phyloP scores from a whole-genome alignment of 2,113 vertebrate species.

The Poeciliopsis turrubarensis region DNA sequence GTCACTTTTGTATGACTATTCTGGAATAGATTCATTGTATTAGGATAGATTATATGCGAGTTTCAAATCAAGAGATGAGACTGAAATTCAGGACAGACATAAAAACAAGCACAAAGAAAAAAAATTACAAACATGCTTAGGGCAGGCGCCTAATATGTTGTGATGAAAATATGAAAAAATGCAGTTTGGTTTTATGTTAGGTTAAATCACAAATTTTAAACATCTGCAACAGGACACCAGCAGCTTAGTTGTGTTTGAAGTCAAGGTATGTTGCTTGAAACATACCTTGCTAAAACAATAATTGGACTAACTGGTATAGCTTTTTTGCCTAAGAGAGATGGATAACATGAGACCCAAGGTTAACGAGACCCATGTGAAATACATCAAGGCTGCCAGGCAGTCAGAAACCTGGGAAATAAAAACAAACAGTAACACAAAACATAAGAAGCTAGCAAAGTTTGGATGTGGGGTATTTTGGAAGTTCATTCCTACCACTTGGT shows the following conservation, averaged over 20 bases:
- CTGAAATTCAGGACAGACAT: not conserved
- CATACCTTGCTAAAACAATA: not conserved
- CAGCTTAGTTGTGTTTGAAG: not conserved
- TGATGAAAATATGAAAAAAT: not conserved
- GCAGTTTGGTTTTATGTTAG: not conserved
- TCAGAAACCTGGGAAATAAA: not conserved
- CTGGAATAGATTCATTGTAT: not conserved
- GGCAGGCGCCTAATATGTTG: not conserved
- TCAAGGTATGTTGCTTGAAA: not conserved
- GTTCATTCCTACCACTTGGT: slow-evolving; percentile 9
- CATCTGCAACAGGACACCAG: not conserved
- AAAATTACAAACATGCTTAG: too few species aligned
- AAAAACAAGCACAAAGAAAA: not conserved
- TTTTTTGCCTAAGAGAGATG: not conserved
- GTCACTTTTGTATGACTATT: accelerated
- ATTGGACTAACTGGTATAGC: too few species aligned
- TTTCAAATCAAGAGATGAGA: not conserved
- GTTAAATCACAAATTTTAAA: not conserved
- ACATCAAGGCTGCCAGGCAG: not conserved
- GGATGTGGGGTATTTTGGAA: slow-evolving; percentile 17
- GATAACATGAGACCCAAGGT: not conserved
- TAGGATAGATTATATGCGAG: not conserved
- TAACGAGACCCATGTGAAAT: slow-evolving; percentile 1
- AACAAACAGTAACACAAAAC: not conserved
- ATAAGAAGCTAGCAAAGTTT: slow-evolving; percentile 8